A percentile compares a stretch with the other conserved stretches of the same genome.
Evolutionary conservation across 2,797 vertebrate species (phyloP).

Genomic region (Coendou prehensilis): DNA sequence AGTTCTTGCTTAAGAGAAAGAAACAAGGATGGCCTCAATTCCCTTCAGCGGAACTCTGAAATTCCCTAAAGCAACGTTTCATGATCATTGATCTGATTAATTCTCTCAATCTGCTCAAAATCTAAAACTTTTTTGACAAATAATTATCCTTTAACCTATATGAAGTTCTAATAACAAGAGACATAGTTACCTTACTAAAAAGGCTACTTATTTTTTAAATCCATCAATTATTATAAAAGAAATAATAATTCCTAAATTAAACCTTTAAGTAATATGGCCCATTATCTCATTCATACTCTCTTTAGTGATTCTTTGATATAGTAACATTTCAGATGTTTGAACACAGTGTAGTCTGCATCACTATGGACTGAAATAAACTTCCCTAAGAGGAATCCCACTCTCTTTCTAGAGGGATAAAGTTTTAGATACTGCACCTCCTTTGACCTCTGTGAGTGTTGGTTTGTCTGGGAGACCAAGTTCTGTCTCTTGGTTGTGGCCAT

Average conservation of each 20-base stretch:
- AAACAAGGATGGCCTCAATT: not conserved
- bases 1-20: not conserved
- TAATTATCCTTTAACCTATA: not conserved
- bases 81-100: conserved; percentile 37
- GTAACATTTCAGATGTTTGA: not conserved
- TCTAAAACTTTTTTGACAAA: not conserved
- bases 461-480: not conserved
- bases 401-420: not conserved
- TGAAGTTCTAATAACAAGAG: not conserved
- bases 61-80: not conserved
- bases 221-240: not conserved
- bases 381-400: not conserved
- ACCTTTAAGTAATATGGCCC: not conserved
- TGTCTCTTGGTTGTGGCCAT: not conserved
- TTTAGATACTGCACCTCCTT: not conserved
- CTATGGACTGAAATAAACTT: not conserved
- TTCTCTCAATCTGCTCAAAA: conserved; percentile 10
- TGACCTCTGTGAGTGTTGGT: not conserved
- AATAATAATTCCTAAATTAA: not conserved
- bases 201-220: not conserved
- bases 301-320: not conserved
- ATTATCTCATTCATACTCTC: not conserved
- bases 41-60: not conserved
- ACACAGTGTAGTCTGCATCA: not conserved
- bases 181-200: not conserved